phyloP scores from a whole-genome alignment of 2,888 invertebrate genomes.

The Chrysolina americana region DNA sequence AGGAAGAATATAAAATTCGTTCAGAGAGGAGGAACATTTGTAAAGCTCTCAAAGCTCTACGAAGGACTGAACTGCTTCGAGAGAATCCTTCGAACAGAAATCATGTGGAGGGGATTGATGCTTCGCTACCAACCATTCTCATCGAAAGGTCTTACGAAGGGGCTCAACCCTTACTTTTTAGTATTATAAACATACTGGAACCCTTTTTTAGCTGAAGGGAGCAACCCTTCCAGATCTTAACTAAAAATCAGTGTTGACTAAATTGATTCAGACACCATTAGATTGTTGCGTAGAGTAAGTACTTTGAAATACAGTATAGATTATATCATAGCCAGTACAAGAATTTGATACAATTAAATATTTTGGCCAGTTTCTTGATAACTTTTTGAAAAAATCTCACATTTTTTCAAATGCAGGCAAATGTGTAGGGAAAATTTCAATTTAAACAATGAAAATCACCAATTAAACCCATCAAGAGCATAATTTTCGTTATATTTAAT shows the following conservation, averaged over 20 bases:
- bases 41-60: slow-evolving; percentile 58
- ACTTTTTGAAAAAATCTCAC: background rate
- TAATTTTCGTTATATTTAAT: background rate
- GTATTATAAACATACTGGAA: slow-evolving; percentile 33
- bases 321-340: background rate
- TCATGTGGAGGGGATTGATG: slow-evolving; percentile 49
- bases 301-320: background rate
- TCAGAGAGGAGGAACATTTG: slow-evolving; percentile 64
- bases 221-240: slow-evolving; percentile 29
- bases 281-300: background rate
- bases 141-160: slow-evolving; percentile 46
- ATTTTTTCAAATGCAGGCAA: background rate
- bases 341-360: background rate
- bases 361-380: background rate
- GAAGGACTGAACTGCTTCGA: slow-evolving; percentile 44
- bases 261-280: background rate
- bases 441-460: too few relatives aligned
- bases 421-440: too few relatives aligned
- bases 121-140: slow-evolving; percentile 42
- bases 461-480: too few relatives aligned
- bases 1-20: slow-evolving; percentile 18
- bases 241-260: background rate
- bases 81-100: slow-evolving; percentile 46
- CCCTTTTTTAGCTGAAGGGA: slow-evolving; percentile 47
- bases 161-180: slow-evolving; percentile 53